Conservation (phyloP, 2,113 vertebrate genomes). For the Hyaena hyaena region DNA sequence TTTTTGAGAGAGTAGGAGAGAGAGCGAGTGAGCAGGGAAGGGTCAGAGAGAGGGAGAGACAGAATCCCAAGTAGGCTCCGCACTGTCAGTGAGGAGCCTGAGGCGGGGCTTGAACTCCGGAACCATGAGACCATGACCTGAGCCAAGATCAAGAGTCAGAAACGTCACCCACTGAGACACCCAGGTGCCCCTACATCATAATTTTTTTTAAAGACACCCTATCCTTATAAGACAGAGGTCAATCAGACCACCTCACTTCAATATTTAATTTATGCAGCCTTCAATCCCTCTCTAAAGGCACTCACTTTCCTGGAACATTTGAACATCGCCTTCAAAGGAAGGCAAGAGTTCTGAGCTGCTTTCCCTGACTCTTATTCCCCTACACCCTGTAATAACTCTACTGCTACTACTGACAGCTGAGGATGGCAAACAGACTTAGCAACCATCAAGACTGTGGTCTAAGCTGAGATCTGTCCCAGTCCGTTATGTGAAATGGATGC, state of each 20-base stretch:
- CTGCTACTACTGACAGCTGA: background rate
- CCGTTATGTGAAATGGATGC: background rate
- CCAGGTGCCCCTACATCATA: background rate
- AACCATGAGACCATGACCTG: too few relatives aligned
- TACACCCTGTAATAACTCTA: background rate
- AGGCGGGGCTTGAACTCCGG: too few relatives aligned
- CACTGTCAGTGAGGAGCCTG: too few relatives aligned
- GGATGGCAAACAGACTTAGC: background rate
- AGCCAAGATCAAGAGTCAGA: too few relatives aligned
- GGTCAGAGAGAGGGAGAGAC: too few relatives aligned
- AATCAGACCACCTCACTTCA: slow-evolving; percentile 1
- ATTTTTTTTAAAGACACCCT: background rate
- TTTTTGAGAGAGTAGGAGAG: too few relatives aligned
- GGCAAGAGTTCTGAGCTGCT: background rate
- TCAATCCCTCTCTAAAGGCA: background rate
- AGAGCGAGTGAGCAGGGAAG: too few relatives aligned
- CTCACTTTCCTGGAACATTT: background rate
- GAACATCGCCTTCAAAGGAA: background rate
- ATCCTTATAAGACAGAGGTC: background rate
- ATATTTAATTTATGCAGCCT: background rate
- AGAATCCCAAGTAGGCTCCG: too few relatives aligned
- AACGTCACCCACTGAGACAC: too few relatives aligned
- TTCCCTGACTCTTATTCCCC: background rate
- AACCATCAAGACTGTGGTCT: background rate
- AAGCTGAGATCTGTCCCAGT: background rate